Conservation (phyloP, 2,797 vertebrate species). For the Petrocephalus sullivani region DNA sequence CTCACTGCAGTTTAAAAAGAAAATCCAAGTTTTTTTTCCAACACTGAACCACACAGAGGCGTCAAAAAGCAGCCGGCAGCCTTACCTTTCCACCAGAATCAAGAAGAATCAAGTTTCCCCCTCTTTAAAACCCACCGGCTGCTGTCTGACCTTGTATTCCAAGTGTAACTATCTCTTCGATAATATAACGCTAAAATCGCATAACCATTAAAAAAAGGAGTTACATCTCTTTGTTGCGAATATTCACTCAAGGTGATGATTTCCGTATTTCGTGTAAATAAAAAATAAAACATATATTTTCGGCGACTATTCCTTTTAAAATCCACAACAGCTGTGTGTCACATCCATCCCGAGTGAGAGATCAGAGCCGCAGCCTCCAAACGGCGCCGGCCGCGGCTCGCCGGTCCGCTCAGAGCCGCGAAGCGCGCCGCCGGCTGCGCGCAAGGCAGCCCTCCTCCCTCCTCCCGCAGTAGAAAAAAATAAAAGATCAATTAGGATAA, state of each 20-base stretch:
- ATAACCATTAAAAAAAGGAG: neutral
- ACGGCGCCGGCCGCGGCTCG: neutral
- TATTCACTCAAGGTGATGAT: neutral
- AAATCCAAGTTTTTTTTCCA: neutral
- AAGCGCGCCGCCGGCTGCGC: neutral
- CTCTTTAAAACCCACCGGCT: neutral
- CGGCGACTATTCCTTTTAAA: neutral
- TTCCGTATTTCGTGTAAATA: neutral
- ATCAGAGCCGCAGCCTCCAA: conserved; percentile 7
- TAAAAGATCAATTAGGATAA: neutral
- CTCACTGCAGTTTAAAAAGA: neutral
- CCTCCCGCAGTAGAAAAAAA: neutral
- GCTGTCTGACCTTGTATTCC: conserved; percentile 14
- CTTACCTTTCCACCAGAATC: conserved; percentile 6
- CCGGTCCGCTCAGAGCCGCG: neutral
- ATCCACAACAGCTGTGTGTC: neutral
- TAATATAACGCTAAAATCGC: neutral
- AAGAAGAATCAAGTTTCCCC: neutral
- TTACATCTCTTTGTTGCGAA: neutral
- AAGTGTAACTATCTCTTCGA: neutral
- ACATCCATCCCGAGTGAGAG: neutral
- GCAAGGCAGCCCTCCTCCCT: neutral
- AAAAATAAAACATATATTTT: neutral
- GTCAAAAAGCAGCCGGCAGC: neutral
- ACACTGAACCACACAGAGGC: neutral